Evolutionary conservation across 2,113 vertebrate species (phyloP).

Genomic region (Poicephalus gulielmi): DNA sequence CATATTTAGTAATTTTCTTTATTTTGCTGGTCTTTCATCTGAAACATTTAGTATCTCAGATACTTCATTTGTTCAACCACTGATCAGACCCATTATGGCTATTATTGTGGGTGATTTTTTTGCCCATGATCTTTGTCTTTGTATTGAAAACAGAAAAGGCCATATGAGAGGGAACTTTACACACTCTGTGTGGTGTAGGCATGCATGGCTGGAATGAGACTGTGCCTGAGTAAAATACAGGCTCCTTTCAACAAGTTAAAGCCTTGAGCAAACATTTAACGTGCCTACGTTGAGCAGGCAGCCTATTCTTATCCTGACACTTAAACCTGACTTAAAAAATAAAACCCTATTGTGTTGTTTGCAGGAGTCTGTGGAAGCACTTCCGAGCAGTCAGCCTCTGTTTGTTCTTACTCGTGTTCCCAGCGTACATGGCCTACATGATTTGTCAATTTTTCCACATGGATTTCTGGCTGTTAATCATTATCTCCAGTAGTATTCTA

Average conservation of each 20-base stretch:
- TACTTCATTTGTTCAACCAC: background rate
- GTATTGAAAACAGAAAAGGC: background rate
- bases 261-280: background rate
- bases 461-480: slow-evolving; percentile 99
- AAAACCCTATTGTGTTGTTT: slow-evolving; percentile 13
- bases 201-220: background rate
- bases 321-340: slow-evolving; percentile 12
- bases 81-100: background rate
- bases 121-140: background rate
- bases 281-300: background rate
- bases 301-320: background rate
- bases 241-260: background rate
- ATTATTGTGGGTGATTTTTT: background rate
- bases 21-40: background rate
- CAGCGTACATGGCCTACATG: slow-evolving; percentile 98
- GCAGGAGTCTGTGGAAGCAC: slow-evolving; percentile 97
- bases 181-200: background rate
- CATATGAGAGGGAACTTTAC: background rate
- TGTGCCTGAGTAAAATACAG: background rate
- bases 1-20: background rate
- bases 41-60: background rate
- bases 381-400: slow-evolving; percentile 96
- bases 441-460: slow-evolving; percentile 99
- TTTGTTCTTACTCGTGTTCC: slow-evolving; percentile 92
- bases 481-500: slow-evolving; percentile 97